These are phyloP conservation scores for Danio tinwini DNA, from an alignment of 2,797 vertebrate species.

Conservation along the genomic window DNA sequence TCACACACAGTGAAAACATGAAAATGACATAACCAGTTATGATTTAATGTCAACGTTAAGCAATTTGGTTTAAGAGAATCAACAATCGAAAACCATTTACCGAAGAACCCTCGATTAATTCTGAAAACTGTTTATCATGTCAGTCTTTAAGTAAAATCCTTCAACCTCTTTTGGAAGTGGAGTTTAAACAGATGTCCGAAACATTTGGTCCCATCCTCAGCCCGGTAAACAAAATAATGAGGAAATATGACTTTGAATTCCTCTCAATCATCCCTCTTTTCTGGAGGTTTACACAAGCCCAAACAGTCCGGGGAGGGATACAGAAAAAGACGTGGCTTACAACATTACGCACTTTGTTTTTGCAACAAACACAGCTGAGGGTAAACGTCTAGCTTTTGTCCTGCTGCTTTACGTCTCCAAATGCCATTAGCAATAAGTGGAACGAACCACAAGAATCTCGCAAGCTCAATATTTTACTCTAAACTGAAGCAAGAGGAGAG, in stretches of 20 bases:
- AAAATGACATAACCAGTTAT: neutral
- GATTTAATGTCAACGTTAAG: constrained; percentile 4
- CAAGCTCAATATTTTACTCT: constrained; percentile 30
- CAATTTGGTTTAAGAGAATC: neutral
- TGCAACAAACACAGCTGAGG: constrained; percentile 48
- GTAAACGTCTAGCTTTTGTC: constrained; percentile 32
- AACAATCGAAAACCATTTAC: constrained; percentile 7
- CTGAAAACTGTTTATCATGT: constrained; percentile 44
- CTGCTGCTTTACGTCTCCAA: constrained; percentile 56
- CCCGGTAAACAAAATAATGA: constrained; percentile 51
- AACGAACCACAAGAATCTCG: constrained; percentile 51
- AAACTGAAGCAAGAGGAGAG: constrained; percentile 13
- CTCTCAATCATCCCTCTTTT: constrained; percentile 31
- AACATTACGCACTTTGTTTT: constrained; percentile 46
- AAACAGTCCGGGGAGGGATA: constrained; percentile 48
- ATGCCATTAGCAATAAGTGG: constrained; percentile 53
- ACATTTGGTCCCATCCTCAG: constrained; percentile 41
- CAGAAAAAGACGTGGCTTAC: constrained; percentile 41
- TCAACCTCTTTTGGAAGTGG: constrained; percentile 16
- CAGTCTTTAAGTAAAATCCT: constrained; percentile 38
- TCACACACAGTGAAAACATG: neutral
- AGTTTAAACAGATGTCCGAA: constrained; percentile 35
- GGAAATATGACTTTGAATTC: constrained; percentile 45
- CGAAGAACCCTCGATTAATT: constrained; percentile 31
- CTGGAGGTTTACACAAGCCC: constrained; percentile 52